A percentile compares a stretch with the other conserved stretches of the same genome.
phyloP scores from a whole-genome alignment of 2,113 vertebrate species.

The Rhabdomys dilectus region DNA sequence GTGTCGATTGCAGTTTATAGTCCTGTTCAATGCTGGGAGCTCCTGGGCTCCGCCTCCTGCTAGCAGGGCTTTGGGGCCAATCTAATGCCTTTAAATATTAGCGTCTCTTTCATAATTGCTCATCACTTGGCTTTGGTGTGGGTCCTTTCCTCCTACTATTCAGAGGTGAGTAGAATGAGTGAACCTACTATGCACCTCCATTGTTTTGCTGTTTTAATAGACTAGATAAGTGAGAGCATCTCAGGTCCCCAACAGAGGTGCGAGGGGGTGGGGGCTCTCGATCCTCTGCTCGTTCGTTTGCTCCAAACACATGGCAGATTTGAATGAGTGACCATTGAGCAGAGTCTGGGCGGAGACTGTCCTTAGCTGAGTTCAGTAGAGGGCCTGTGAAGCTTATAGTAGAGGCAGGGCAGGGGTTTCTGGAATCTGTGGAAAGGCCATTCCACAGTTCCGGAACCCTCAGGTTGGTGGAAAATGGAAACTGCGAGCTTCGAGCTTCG shows the following conservation, averaged over 20 bases:
- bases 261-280: not conserved
- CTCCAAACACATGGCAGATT: not conserved
- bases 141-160: not conserved
- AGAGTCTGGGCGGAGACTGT: not conserved
- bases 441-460: not conserved
- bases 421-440: not conserved
- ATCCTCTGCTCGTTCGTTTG: not conserved
- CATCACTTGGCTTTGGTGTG: not conserved
- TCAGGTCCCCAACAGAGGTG: not conserved
- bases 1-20: not conserved
- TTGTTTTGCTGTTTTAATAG: not conserved
- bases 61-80: not conserved
- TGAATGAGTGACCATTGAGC: not conserved
- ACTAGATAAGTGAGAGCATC: not conserved
- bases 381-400: not conserved
- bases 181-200: not conserved
- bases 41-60: not conserved
- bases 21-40: slow-evolving; percentile 20
- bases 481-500: not conserved
- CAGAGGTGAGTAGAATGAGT: not conserved
- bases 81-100: slow-evolving; percentile 12
- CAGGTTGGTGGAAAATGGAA: not conserved
- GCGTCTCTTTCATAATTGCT: slow-evolving; percentile 25
- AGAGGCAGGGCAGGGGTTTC: not conserved
- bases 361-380: not conserved